phyloP scores from a whole-genome alignment of 2,888 invertebrate species.

The Alloscopus bannaensis region DNA sequence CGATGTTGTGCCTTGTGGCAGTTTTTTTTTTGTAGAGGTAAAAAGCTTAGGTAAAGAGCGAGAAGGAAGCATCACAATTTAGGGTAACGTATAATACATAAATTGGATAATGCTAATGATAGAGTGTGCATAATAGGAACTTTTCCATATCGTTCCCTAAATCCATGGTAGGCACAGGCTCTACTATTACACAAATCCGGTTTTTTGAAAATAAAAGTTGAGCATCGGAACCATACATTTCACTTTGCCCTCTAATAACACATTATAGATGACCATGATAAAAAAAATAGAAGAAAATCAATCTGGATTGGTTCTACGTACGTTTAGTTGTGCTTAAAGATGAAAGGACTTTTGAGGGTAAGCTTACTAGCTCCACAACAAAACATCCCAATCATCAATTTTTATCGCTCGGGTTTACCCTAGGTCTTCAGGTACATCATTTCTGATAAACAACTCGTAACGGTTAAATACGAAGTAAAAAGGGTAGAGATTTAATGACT shows the following conservation, averaged over 20 bases:
- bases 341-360: too few species aligned
- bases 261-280: conserved; percentile 13
- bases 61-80: too few species aligned
- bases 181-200: conserved; percentile 28
- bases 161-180: neutral
- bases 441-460: neutral
- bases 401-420: conserved; percentile 19
- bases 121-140: too few species aligned
- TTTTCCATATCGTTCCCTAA: conserved; percentile 48
- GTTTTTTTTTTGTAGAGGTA: too few species aligned
- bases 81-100: too few species aligned
- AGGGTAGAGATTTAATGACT: conserved; percentile 13
- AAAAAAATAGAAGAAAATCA: conserved; percentile 14
- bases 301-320: too few species aligned
- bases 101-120: too few species aligned
- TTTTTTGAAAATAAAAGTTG: conserved; percentile 56
- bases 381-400: conserved; percentile 35
- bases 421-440: neutral
- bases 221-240: neutral
- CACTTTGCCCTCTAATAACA: too few species aligned
- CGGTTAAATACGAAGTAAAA: conserved; percentile 10
- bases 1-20: too few species aligned
- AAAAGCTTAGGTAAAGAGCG: too few species aligned
- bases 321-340: too few species aligned
- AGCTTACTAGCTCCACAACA: too few species aligned